A percentile compares a stretch with the other conserved stretches of the same genome.
Conservation (phyloP, 2,888 invertebrate species). For the Lochmaea crataegi region DNA sequence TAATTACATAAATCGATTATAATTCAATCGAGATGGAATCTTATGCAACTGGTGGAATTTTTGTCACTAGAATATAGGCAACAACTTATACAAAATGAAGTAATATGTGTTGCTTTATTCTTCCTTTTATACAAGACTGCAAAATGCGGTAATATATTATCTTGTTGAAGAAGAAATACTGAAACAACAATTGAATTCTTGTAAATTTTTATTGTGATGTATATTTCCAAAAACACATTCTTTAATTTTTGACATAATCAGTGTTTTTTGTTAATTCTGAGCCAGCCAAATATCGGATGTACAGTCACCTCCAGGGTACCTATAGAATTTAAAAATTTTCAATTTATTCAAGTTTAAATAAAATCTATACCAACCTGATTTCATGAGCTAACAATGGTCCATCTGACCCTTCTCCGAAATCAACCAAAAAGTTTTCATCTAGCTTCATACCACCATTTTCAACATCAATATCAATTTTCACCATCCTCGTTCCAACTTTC, state of each 20-base stretch:
- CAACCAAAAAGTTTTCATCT: conserved; percentile 88
- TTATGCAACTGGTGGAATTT: neutral
- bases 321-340: conserved; percentile 55
- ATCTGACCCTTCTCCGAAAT: conserved; percentile 89
- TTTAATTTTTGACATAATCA: no score
- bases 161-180: no score
- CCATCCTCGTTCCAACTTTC: conserved; percentile 78
- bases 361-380: conserved; percentile 75
- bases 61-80: conserved; percentile 1
- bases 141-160: no score
- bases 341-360: neutral
- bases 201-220: neutral
- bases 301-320: conserved; percentile 97
- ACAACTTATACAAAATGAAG: neutral
- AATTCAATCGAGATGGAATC: neutral
- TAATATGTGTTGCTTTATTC: conserved; percentile 7
- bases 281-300: conserved; percentile 94
- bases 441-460: conserved; percentile 88
- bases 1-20: neutral
- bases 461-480: conserved; percentile 86
- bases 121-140: no score
- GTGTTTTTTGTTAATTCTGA: conserved; percentile 57
- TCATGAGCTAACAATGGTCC: conserved; percentile 94
- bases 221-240: no score
- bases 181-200: no score